A percentile compares a stretch with the other conserved stretches of the same genome.
These are phyloP conservation scores for Acanthosoma haemorrhoidale DNA, from an alignment of 2,888 invertebrate genomes.

Conservation along the genomic window DNA sequence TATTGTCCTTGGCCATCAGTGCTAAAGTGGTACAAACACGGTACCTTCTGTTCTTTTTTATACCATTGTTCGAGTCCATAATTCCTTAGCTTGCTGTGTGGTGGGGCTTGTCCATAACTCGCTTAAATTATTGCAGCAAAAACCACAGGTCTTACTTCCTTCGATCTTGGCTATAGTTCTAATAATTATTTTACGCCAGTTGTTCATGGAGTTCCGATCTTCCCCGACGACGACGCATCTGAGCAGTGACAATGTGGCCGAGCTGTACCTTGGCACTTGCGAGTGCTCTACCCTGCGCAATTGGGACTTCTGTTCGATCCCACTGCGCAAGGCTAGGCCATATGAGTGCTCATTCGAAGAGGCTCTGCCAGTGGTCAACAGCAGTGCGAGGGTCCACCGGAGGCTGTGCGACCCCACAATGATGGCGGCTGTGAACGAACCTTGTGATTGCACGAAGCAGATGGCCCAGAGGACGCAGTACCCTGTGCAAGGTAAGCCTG, in stretches of 20 bases:
- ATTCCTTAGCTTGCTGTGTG: too few relatives aligned
- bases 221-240: conserved; percentile 25
- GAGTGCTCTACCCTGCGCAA: conserved; percentile 45
- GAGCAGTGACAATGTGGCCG: conserved; percentile 38
- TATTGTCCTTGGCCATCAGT: too few relatives aligned
- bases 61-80: too few relatives aligned
- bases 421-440: conserved; percentile 26
- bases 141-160: too few relatives aligned
- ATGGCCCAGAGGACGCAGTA: conserved; percentile 32
- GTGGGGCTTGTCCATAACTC: too few relatives aligned
- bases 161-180: too few relatives aligned
- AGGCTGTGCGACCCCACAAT: conserved; percentile 48
- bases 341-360: conserved; percentile 46
- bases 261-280: conserved; percentile 49
- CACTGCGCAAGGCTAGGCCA: conserved; percentile 43
- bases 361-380: conserved; percentile 38
- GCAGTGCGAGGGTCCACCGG: conserved; percentile 46
- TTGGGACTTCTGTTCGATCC: conserved; percentile 48
- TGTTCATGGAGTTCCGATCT: conserved; percentile 43
- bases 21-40: too few relatives aligned
- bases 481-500: conserved; percentile 32
- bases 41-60: too few relatives aligned
- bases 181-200: conserved; percentile 34
- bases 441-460: conserved; percentile 34
- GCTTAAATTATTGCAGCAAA: too few relatives aligned